These are phyloP conservation scores for Drosophila borborema DNA, from an alignment of 2,888 invertebrate genomes.

Conservation along the genomic window DNA sequence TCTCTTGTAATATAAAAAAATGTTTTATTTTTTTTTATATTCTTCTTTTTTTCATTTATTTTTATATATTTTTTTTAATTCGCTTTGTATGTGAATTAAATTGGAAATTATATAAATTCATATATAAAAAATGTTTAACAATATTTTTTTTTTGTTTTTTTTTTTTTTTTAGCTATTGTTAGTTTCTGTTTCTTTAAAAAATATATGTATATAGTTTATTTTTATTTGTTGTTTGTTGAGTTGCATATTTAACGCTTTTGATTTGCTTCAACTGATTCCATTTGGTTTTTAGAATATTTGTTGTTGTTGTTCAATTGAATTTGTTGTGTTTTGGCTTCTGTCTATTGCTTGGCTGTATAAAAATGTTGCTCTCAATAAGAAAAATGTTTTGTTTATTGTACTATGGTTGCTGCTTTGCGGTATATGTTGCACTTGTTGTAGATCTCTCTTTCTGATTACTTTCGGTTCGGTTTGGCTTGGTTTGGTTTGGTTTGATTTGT, in stretches of 20 bases:
- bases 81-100: constrained; percentile 54
- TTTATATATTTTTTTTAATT: constrained; percentile 44
- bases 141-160: constrained; percentile 52
- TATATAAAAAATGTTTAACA: constrained; percentile 77
- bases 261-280: constrained; percentile 49
- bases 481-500: no score
- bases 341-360: constrained; percentile 72
- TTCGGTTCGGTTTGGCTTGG: constrained; percentile 12
- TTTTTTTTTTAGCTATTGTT: constrained; percentile 67
- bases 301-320: constrained; percentile 14
- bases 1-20: constrained; percentile 80
- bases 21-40: constrained; percentile 28
- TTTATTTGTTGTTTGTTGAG: constrained; percentile 24
- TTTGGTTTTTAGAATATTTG: constrained; percentile 4
- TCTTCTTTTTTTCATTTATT: constrained; percentile 26
- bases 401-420: constrained; percentile 76
- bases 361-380: constrained; percentile 73
- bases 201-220: constrained; percentile 64
- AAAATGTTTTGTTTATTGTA: constrained; percentile 77
- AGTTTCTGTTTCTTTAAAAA: constrained; percentile 60
- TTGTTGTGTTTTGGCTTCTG: constrained; percentile 31
- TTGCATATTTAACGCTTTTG: constrained; percentile 47
- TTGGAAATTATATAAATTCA: constrained; percentile 74
- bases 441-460: constrained; percentile 45
- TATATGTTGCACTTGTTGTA: constrained; percentile 69